Conservation (phyloP, 2,113 vertebrate species). For the Ptychochromis oligacanthus region DNA sequence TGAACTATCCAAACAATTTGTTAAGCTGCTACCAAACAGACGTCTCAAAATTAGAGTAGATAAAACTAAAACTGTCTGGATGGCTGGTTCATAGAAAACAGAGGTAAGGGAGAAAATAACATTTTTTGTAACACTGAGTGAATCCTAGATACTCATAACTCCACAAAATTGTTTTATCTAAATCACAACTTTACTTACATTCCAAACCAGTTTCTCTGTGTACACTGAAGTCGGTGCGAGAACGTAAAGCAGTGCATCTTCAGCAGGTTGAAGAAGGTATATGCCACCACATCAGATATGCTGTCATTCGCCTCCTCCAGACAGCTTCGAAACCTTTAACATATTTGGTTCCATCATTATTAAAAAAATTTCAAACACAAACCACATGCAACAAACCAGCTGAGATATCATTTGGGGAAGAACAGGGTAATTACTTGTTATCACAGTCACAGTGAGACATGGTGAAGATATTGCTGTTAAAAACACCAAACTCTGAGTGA, state of each 20-base stretch:
- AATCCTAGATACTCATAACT: not conserved
- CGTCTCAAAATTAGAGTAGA: not conserved
- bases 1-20: not conserved
- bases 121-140: not conserved
- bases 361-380: not conserved
- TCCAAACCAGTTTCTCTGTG: conserved; percentile 79
- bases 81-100: no score
- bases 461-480: conserved; percentile 88
- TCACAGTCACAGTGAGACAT: conserved; percentile 92
- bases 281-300: conserved; percentile 83
- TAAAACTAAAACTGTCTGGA: not conserved
- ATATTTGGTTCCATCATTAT: not conserved
- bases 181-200: conserved; percentile 62
- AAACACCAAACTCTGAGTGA: conserved; percentile 83
- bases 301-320: conserved; percentile 79
- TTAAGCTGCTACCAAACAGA: not conserved
- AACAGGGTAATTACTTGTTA: conserved; percentile 72
- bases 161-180: not conserved
- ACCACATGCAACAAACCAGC: not conserved
- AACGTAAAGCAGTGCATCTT: conserved; percentile 88
- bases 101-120: not conserved
- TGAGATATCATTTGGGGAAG: not conserved
- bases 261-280: conserved; percentile 88
- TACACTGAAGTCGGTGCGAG: conserved; percentile 80
- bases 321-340: conserved; percentile 84